phyloP scores from a whole-genome alignment of 2,888 invertebrate species.

The Eucriotettix oculatus region DNA sequence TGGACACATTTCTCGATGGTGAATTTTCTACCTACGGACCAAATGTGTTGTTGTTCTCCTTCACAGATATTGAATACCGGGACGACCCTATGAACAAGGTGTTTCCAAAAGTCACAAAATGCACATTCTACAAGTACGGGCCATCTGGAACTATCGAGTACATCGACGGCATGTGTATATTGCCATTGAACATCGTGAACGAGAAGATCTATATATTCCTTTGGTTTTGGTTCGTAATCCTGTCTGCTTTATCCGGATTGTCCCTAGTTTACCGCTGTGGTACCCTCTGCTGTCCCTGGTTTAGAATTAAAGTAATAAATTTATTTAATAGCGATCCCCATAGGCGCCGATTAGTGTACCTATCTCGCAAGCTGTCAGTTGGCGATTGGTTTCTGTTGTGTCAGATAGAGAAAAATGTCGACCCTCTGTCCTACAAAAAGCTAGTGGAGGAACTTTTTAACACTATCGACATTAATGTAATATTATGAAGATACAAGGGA shows the following conservation, averaged over 20 bases:
- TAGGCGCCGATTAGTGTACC: conserved; percentile 14
- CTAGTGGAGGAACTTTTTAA: background rate
- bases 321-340: conserved; percentile 18
- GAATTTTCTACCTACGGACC: conserved; percentile 26
- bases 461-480: no score
- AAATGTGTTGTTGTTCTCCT: conserved; percentile 17
- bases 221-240: conserved; percentile 19
- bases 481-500: no score
- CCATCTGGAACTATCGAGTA: background rate
- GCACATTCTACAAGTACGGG: background rate
- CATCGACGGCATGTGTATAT: background rate
- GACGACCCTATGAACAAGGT: background rate
- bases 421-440: background rate
- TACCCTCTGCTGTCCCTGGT: conserved; percentile 18
- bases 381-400: background rate
- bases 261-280: conserved; percentile 21
- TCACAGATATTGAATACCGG: background rate
- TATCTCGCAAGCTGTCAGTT: background rate
- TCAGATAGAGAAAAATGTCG: background rate
- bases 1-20: conserved; percentile 21
- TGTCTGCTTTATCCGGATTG: conserved; percentile 21
- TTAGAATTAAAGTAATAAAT: conserved; percentile 15
- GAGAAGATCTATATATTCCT: background rate
- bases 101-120: background rate
- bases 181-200: background rate